Base-by-base conservation (phyloP, 2,797 vertebrate species). In the Karalla daura region DNA sequence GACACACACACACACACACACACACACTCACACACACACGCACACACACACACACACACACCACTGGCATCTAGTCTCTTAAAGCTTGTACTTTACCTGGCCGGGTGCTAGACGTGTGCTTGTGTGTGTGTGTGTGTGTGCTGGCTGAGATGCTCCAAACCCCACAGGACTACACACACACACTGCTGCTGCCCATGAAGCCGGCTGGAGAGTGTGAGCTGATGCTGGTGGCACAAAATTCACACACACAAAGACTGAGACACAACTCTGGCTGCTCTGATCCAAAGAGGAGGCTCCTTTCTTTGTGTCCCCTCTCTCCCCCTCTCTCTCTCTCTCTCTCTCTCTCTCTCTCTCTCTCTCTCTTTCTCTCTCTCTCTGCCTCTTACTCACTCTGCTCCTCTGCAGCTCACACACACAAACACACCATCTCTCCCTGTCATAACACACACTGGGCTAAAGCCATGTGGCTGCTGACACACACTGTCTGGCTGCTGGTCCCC, bases 381-480 rank as follows among this genome's bases (percentile, higher is more conserved):
- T 67, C 52, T 78, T 55, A 10, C 56, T 72, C 74, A 41, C 47
- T n/a, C n/a, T 51, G n/a, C 32, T 40, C 69, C 37, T 65, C 25
- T 50, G 61, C 11, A 1, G 28, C 14, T 25, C 18, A n/a, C 67
- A 25, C 47, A 72, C 60, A 63, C 46, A 41, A 44, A 62, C 56
- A 55, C 46, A 52, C 27, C 7, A 50, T 43, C 50, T 45, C 24
- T 70, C 7, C 18, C 70, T 74, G 69, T 83, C 73, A 84, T 49
- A 72, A 75, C 76, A 81, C 75, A 77, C 68, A 74, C 56, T 66
- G 53, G 30, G 54, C 51, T 71, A 58, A 77, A 85, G 76, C 82
- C 83, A 87, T 87, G 83, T 85, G 86, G 76, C 54, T 84, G 74
- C 81, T 82, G 85, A 87, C 80, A 87, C 81, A 78, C 81, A 75